Base-by-base conservation (phyloP, 2,113 vertebrate genomes). In the Polypterus senegalus region DNA sequence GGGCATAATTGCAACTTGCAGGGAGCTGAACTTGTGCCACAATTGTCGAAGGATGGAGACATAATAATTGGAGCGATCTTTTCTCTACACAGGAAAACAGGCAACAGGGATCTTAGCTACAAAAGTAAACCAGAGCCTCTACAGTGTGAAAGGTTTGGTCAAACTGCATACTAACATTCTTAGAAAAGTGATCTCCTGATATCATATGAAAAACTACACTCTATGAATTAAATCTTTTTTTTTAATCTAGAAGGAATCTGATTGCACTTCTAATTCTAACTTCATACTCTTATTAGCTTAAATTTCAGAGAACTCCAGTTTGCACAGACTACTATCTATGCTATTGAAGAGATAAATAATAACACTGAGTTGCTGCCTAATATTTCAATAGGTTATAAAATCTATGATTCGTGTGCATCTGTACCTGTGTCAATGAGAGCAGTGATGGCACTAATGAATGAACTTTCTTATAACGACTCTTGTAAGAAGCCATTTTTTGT, bases 251-350 rank as follows among this genome's bases (percentile, higher is more conserved):
- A 27, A 27, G 27, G 27, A 27, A 27, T 27, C 27, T 27, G 27
- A 27, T 27, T 27, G 27, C 27, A 27, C 27, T 27, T 27, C 27
- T 27, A 27, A 2, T 27, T 27, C 27, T 27, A 27, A 27, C 27
- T 27, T 27, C 27, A 27, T 27, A 27, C 27, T 67, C 49, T 70
- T 51, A 59, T 10, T 11, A 78, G 77, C 57, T 64, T 78, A 9
- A 77, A 75, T 66, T 59, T 67, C 58, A 76, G 79, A 63, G 73
- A 77, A 67, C 71, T 79, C 60, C 69, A 75, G 68, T 78, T 77
- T 75, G 67, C 76, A 46, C 71, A 72, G 54, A 74, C 75, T 4
- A 77, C 78, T 70, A 79, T 79, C 53, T 78, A 74, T 63, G 73
- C 77, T 47, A 72, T 74, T 62, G 66, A 78, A 53, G 72, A 78